Evolutionary conservation across 1,140 invertebrate species (phyloP), one percentile per base, ranked within the genome.

Genomic region (Brachionus calyciflorus): DNA sequence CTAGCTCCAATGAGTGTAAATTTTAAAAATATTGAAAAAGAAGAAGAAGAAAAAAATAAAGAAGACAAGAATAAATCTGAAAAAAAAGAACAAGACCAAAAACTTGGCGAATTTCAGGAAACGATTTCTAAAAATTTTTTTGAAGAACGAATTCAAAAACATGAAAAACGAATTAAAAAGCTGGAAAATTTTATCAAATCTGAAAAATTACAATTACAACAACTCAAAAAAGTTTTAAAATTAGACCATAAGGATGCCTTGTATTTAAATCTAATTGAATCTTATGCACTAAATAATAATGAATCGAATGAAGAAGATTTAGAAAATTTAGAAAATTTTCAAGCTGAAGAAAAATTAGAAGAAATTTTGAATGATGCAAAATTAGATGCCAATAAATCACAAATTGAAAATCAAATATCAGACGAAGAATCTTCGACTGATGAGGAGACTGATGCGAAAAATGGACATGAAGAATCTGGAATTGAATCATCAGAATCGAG

Each of bases 401-500:
- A 55, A 7, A 55, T 30, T 9, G 53, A 55, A 55, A 55, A 55
- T 28, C 53, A 55, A 21, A 55, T 28, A 26, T 55, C 53, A 55
- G 26, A 55, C 24, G 33, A 55, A 2, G 53, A 60, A 19, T 60
- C 55, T 0, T 60, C n/a, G 0, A 33, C 17, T 37, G 55, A 60
- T 17, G 30, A 60, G 37, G 14, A n/a, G 2, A 17, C 5, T 57
- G 53, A 57, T 33, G 55, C 33, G 10, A 28, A 60, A 9, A 60
- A 40, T n/a, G 55, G 17, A n/a, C 55, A 33, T 9, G 28, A 60
- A 41, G 55, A 60, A n/a, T 60, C 55, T 9, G 55, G 55, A 40
- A 60, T 60, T 40, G 55, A 60, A n/a, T 60, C 55, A 17, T 60
- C 55, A 7, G 55, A 60, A 60, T 60, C 55, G 9, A 37, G 55